Evolutionary conservation across 2,888 invertebrate genomes (phyloP).

Genomic region (Noctua janthina): DNA sequence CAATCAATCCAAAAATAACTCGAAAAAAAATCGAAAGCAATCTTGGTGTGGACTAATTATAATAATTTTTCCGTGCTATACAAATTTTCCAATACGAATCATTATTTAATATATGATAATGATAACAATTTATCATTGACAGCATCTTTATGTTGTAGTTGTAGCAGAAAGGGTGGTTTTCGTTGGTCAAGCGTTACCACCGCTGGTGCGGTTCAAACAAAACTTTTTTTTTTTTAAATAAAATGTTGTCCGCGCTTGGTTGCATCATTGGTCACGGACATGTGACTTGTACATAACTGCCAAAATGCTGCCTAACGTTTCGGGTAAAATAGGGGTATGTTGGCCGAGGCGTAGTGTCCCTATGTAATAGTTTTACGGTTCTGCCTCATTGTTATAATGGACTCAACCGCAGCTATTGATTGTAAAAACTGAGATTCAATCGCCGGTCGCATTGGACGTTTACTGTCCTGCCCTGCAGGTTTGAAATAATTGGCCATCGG

Average conservation of each 20-base stretch:
- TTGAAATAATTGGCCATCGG: neutral
- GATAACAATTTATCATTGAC: too few relatives aligned
- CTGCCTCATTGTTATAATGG: neutral
- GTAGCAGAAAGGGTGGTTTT: neutral
- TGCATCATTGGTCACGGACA: neutral
- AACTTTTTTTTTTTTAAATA: neutral
- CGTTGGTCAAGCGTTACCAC: neutral
- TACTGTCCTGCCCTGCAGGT: neutral
- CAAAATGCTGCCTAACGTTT: neutral
- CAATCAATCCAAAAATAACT: too few relatives aligned
- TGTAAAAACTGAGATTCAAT: neutral
- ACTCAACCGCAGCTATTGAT: neutral
- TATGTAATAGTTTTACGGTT: neutral
- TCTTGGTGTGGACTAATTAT: too few relatives aligned
- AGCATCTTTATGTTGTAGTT: neutral
- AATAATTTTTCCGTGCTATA: neutral
- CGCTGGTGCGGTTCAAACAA: neutral
- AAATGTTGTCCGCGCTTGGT: neutral
- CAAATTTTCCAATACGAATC: neutral
- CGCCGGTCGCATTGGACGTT: neutral
- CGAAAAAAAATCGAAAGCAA: too few relatives aligned
- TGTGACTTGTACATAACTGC: neutral
- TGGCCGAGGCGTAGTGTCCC: neutral
- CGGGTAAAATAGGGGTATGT: neutral
- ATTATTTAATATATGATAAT: too few relatives aligned